These are phyloP conservation scores for Trichonephila clavipes DNA, from an alignment of 1,140 invertebrate species.

Conservation along the genomic window DNA sequence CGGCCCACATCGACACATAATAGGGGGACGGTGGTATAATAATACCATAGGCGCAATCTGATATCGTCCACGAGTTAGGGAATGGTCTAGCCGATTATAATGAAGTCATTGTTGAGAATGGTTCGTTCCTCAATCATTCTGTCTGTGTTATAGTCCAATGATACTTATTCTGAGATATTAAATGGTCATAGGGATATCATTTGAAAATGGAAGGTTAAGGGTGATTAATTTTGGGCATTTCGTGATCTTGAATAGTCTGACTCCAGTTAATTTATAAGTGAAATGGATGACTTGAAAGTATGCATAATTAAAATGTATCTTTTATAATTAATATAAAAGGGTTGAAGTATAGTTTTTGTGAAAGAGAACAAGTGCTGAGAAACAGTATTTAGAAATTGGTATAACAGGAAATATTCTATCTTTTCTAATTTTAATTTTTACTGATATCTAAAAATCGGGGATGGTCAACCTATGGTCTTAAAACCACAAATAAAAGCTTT, in stretches of 20 bases:
- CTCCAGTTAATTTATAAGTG: neutral
- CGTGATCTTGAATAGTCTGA: neutral
- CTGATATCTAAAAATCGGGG: too few relatives aligned
- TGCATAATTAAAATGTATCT: neutral
- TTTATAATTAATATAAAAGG: neutral
- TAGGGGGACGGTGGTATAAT: neutral
- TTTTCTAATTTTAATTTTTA: too few relatives aligned
- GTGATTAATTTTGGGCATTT: neutral
- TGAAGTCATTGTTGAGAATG: constrained; percentile 13
- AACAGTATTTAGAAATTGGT: too few relatives aligned
- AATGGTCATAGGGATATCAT: neutral
- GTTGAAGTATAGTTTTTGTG: too few relatives aligned
- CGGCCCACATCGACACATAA: constrained; percentile 9
- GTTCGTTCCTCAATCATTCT: constrained; percentile 1
- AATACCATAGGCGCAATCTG: constrained; percentile 1
- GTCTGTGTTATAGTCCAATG: neutral
- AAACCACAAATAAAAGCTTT: too few relatives aligned
- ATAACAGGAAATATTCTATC: too few relatives aligned
- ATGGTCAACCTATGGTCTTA: too few relatives aligned
- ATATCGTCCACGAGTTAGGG: neutral
- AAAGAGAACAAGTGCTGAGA: too few relatives aligned
- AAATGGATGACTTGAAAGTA: neutral
- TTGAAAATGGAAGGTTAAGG: neutral
- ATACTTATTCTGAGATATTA: neutral
- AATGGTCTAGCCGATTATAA: neutral